These are phyloP conservation scores for Crotalus viridis DNA, from an alignment of 2,113 vertebrate genomes.

Conservation along the genomic window DNA sequence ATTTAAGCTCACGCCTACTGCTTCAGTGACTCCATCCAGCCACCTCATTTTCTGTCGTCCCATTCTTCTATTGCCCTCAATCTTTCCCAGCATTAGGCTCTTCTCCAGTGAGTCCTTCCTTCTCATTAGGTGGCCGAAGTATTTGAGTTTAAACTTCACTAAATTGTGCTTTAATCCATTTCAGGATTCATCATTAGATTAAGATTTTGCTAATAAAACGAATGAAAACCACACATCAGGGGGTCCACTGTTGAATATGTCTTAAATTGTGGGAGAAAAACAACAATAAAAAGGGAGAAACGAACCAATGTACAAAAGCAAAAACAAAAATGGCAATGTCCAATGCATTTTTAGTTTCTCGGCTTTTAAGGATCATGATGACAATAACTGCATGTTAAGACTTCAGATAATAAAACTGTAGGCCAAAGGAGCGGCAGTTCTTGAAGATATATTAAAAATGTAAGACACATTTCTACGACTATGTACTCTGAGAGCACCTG, in stretches of 20 bases:
- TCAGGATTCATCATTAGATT: background rate
- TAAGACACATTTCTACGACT: background rate
- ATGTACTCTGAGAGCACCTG: background rate
- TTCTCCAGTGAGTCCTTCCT: too few relatives aligned
- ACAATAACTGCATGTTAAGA: background rate
- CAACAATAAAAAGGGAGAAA: background rate
- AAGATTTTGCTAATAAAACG: background rate
- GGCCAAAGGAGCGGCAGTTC: background rate
- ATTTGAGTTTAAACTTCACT: background rate
- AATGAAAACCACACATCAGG: background rate
- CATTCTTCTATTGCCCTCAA: too few relatives aligned
- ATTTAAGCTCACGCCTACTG: too few relatives aligned
- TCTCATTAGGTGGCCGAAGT: too few relatives aligned
- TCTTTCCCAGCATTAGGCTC: too few relatives aligned
- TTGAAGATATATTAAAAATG: background rate
- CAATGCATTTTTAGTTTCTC: too few relatives aligned
- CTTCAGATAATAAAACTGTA: background rate
- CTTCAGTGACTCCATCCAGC: too few relatives aligned
- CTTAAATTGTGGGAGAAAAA: rapidly evolving
- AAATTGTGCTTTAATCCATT: background rate
- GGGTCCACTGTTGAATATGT: background rate
- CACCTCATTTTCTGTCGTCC: too few relatives aligned
- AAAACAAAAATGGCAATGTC: background rate
- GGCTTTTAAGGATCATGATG: background rate
- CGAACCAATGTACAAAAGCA: background rate